phyloP scores from a whole-genome alignment of 2,888 invertebrate genomes.

The Rotaria magnacalcarata region DNA sequence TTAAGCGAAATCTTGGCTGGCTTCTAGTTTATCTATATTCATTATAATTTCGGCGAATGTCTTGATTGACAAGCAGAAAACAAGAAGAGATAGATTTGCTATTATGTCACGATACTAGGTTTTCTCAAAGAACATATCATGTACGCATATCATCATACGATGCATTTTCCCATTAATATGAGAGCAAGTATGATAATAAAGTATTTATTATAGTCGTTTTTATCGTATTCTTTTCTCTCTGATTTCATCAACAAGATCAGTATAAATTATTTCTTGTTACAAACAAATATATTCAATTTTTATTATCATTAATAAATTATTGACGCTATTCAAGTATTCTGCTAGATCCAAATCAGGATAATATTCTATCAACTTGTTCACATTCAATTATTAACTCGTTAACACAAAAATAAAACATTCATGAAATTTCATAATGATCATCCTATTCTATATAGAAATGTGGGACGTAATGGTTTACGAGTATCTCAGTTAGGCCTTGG shows the following conservation, averaged over 20 bases:
- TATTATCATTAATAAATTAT: background rate
- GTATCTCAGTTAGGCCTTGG: slow-evolving; percentile 89
- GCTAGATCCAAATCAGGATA: background rate
- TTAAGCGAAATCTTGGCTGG: background rate
- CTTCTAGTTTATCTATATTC: background rate
- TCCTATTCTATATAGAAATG: slow-evolving; percentile 65
- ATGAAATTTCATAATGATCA: too few relatives aligned
- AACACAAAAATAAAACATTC: too few relatives aligned
- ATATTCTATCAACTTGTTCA: background rate
- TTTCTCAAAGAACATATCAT: background rate
- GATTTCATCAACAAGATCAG: background rate
- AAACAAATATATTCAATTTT: too few relatives aligned
- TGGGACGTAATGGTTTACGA: slow-evolving; percentile 87
- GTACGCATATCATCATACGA: background rate
- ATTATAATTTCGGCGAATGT: background rate
- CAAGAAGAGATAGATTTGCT: background rate
- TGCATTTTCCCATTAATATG: background rate
- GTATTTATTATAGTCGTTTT: background rate
- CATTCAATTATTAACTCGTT: background rate
- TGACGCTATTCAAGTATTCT: background rate
- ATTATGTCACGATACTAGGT: background rate
- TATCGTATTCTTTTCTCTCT: background rate
- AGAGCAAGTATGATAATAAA: background rate
- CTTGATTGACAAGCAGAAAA: background rate
- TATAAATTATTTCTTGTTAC: background rate